Evolutionary conservation across 2,888 invertebrate genomes (phyloP).

Genomic region (Opisthograptis luteolata): DNA sequence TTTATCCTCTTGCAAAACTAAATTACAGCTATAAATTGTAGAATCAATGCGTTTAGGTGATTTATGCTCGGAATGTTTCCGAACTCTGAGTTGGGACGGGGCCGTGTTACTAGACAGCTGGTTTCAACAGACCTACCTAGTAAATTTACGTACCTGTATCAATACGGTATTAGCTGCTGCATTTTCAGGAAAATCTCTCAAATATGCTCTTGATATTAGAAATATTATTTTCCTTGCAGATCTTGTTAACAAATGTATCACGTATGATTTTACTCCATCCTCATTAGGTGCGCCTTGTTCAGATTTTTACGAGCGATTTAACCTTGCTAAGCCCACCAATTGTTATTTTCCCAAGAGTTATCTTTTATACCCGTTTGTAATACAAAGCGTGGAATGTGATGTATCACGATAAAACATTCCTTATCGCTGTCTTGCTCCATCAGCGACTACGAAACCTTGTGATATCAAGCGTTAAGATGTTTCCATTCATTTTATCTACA

Average conservation of each 20-base stretch:
- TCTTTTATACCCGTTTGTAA: slow-evolving; percentile 38
- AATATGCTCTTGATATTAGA: no score
- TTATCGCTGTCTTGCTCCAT: slow-evolving; percentile 46
- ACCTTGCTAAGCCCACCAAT: slow-evolving; percentile 32
- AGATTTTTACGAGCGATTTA: slow-evolving; percentile 22
- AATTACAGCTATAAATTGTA: slow-evolving; percentile 62
- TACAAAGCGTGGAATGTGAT: slow-evolving; percentile 43
- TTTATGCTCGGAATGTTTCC: slow-evolving; percentile 61
- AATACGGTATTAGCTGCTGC: no score
- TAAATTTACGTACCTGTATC: no score
- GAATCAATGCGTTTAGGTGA: slow-evolving; percentile 56
- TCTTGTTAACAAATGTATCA: slow-evolving; percentile 11
- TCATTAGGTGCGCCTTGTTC: slow-evolving; percentile 13
- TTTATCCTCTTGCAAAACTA: slow-evolving; percentile 53
- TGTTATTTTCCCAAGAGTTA: slow-evolving; percentile 38
- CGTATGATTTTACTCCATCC: slow-evolving; percentile 21
- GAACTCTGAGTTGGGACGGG: slow-evolving; percentile 43
- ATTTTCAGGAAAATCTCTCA: no score
- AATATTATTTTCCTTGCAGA: neutral
- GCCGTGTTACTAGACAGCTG: slow-evolving; percentile 39
- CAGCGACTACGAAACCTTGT: slow-evolving; percentile 28
- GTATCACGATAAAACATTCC: slow-evolving; percentile 48
- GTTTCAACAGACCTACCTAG: slow-evolving; percentile 11
- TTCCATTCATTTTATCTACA: slow-evolving; percentile 38
- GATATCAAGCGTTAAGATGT: slow-evolving; percentile 37